Evolutionary conservation across 2,797 vertebrate genomes (phyloP).

Genomic region (Spheniscus humboldti): DNA sequence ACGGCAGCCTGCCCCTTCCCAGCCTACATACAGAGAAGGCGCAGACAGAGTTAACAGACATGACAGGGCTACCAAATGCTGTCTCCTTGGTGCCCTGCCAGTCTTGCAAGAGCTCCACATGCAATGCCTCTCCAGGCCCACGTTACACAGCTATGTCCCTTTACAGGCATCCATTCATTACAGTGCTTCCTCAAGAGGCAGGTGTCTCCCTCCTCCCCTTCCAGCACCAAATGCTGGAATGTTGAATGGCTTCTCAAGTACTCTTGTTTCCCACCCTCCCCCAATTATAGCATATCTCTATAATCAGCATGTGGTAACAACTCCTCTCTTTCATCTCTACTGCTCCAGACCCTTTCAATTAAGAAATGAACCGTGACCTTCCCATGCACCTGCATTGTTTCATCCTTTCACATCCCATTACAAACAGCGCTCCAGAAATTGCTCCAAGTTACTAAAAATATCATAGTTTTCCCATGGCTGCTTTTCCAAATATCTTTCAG

Average conservation of each 20-base stretch:
- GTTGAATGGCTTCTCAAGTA: background rate
- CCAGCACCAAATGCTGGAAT: background rate
- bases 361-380: background rate
- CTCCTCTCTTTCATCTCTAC: background rate
- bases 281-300: background rate
- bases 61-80: background rate
- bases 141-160: fast-evolving
- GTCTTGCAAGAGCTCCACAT: background rate
- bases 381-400: background rate
- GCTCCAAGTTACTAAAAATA: background rate
- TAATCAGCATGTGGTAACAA: background rate
- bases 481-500: background rate
- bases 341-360: background rate
- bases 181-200: background rate
- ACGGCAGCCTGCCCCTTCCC: background rate
- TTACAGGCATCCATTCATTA: background rate
- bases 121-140: background rate
- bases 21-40: background rate
- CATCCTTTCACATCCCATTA: background rate
- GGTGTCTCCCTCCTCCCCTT: background rate
- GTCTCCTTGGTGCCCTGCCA: background rate
- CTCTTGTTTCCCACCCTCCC: background rate
- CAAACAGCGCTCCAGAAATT: background rate
- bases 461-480: background rate
- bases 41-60: too few relatives aligned